These are phyloP conservation scores for Pteromalus puparum DNA, from an alignment of 1,140 invertebrate species.

Conservation along the genomic window DNA sequence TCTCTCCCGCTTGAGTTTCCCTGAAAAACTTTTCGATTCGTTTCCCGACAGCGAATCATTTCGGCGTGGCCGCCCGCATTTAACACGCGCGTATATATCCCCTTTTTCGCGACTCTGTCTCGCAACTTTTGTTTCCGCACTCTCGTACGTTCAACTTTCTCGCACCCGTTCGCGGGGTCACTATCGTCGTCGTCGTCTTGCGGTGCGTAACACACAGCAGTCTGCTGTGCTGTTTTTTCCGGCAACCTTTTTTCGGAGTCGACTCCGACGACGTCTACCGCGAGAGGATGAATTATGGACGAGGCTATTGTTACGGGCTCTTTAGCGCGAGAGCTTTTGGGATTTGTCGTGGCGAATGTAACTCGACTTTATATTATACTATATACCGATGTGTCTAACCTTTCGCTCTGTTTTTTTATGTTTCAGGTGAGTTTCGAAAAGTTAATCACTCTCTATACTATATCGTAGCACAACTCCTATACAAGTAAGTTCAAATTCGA, in stretches of 20 bases:
- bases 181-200: neutral
- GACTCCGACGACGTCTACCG: too few relatives aligned
- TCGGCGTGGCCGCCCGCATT: neutral
- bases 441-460: neutral
- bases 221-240: neutral
- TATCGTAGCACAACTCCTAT: neutral
- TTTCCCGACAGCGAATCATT: neutral
- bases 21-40: neutral
- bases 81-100: neutral
- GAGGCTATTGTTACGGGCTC: neutral
- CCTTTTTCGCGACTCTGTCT: constrained; percentile 34
- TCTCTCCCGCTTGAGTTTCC: neutral
- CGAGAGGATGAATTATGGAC: constrained; percentile 16
- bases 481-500: too few relatives aligned
- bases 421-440: constrained; percentile 32
- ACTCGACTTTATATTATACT: neutral
- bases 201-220: too few relatives aligned
- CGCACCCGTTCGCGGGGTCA: neutral
- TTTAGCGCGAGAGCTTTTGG: neutral
- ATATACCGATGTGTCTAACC: neutral
- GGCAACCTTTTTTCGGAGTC: neutral
- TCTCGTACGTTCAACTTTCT: constrained; percentile 33
- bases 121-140: constrained; percentile 9
- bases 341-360: neutral
- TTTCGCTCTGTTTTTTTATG: neutral